These are phyloP conservation scores for Peromyscus californicus DNA, from an alignment of 2,113 vertebrate species.

Conservation along the genomic window DNA sequence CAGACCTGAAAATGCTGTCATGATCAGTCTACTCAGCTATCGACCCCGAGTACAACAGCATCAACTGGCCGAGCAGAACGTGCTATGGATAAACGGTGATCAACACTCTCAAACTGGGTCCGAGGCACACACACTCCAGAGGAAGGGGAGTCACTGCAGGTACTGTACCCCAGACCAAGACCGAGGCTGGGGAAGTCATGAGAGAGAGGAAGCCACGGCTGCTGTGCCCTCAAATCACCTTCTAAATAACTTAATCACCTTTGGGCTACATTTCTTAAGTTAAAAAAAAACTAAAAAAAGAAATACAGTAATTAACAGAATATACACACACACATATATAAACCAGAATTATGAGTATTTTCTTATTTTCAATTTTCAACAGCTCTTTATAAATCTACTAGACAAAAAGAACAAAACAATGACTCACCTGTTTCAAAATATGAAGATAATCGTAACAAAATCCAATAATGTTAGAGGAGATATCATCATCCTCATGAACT, in stretches of 20 bases:
- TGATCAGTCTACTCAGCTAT: too few relatives aligned
- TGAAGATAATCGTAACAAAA: conserved; percentile 99
- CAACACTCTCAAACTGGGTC: neutral
- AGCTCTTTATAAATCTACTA: neutral
- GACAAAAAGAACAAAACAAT: conserved; percentile 37
- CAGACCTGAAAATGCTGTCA: neutral
- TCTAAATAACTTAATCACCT: neutral
- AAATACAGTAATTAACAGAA: conserved; percentile 26
- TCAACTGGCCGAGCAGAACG: neutral
- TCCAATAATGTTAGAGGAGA: conserved; percentile 97
- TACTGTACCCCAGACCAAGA: neutral
- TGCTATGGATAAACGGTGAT: neutral
- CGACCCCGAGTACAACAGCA: neutral
- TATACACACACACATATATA: neutral
- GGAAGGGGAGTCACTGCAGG: too few relatives aligned
- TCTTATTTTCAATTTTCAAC: conserved; percentile 36
- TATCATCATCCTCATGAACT: conserved; percentile 97
- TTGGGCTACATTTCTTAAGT: neutral
- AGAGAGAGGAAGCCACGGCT: neutral
- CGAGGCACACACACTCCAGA: too few relatives aligned
- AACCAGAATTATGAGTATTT: neutral
- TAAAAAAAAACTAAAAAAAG: neutral
- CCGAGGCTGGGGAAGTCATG: neutral
- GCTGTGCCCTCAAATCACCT: neutral
- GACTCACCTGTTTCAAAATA: conserved; percentile 96